Evolutionary conservation across 2,888 invertebrate genomes (phyloP), one percentile per base, ranked within the genome.

Genomic region (Caenorhabditis sinica): DNA sequence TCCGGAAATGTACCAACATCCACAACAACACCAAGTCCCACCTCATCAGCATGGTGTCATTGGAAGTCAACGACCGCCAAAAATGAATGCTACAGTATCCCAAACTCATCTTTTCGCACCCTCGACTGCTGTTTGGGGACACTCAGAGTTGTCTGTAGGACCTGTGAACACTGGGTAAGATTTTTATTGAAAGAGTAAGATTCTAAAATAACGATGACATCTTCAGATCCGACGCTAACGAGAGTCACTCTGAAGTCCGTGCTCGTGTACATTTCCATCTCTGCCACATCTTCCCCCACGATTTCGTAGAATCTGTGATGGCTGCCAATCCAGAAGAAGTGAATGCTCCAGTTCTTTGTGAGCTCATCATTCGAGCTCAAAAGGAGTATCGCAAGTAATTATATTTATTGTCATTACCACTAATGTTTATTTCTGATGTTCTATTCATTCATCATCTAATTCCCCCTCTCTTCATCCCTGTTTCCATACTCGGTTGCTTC

Each of bases 281-380:
- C 86, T 95, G 96, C n/a, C 96, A 96, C 73, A 95, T 97, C 80
- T 98, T 98, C 93, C 96, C 97, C 0, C 82, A 84, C 68, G 61
- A 83, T 49, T 79, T 74, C 43, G 88, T 88, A 11, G 77, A 84
- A 68, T 77, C 84, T 13, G 97, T 96, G 0, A 96, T 98, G 96
- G 95, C 95, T 85, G 94, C 96, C 87, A 95, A 96, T 93, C 97
- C 97, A 0, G 96, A 96, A 66, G 97, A 97, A 93, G 96, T 95
- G 30, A 96, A 97, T 93, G 95, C 97, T 13, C 96, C 97, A 93
- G 95, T 95, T 90, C 96, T 97, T 93, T 97, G 97, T 93, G 96
- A 91, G 66, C 87, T 86, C 66, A 91, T 91, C 28, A 86, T 91
- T 23, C 71, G 79, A 23, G 68, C 68, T 33, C 79, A 79, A 56